These are phyloP conservation scores for Lanius ludovicianus DNA, from an alignment of 2,113 vertebrate species.

Conservation along the genomic window DNA sequence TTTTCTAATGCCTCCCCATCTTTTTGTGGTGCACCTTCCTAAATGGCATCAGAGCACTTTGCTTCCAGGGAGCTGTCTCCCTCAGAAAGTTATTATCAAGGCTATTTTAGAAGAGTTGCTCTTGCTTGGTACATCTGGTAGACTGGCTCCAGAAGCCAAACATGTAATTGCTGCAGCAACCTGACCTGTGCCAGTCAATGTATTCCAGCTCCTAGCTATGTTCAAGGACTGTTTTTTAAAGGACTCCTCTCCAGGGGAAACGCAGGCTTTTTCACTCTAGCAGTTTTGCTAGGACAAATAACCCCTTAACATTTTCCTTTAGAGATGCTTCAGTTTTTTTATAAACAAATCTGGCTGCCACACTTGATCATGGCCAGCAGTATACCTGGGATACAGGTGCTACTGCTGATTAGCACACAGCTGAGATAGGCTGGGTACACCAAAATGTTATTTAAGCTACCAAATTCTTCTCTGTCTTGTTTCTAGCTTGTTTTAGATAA, in stretches of 20 bases:
- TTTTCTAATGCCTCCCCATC: neutral
- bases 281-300: neutral
- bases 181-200: neutral
- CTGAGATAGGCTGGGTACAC: neutral
- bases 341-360: neutral
- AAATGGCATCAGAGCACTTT: neutral
- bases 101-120: constrained; percentile 27
- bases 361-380: neutral
- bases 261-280: neutral
- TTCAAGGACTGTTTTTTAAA: neutral
- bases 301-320: neutral
- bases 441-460: neutral
- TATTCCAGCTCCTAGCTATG: neutral
- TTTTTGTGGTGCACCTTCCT: neutral
- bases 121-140: neutral
- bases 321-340: neutral
- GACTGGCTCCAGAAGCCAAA: constrained; percentile 5
- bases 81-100: constrained; percentile 48
- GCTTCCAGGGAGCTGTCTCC: neutral
- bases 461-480: neutral
- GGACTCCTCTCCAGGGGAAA: neutral
- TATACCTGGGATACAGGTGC: neutral
- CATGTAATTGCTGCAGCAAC: neutral
- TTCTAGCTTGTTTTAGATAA: neutral
- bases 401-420: neutral